Percentiles rank a stretch among this genome's conserved stretches.
Conservation (phyloP, 1,140 invertebrate genomes). For the Arion vulgaris region DNA sequence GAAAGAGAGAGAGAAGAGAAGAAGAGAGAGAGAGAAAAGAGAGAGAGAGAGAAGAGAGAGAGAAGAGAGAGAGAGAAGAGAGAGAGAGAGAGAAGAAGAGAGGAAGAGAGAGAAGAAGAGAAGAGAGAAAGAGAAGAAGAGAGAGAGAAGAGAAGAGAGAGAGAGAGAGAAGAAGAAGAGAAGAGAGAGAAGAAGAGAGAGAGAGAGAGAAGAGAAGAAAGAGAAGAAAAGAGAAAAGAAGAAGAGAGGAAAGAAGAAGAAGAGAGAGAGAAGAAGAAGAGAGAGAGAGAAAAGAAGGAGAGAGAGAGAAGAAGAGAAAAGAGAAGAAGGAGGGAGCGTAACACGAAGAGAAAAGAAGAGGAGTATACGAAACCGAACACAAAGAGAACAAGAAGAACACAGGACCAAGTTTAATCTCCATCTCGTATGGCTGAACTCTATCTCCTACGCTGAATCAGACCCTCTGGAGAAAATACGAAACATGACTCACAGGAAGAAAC, state of each 20-base stretch:
- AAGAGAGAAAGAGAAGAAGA: constrained; percentile 9
- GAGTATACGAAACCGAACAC: no score
- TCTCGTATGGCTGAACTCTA: no score
- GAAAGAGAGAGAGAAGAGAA: neutral
- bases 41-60: neutral
- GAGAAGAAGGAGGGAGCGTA: no score
- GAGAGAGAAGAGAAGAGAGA: neutral
- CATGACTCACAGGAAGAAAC: no score
- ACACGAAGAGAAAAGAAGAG: no score
- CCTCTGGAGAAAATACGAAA: no score
- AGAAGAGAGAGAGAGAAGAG: neutral
- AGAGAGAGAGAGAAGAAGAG: no score
- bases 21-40: neutral
- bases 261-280: neutral
- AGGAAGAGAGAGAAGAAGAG: no score
- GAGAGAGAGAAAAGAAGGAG: neutral
- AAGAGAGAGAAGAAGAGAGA: neutral
- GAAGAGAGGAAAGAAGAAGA: neutral
- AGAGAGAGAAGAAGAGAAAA: neutral
- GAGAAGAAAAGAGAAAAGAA: neutral
- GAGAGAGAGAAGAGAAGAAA: neutral
- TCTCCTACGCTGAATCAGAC: no score
- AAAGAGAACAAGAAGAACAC: no score
- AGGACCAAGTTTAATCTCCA: no score
- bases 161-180: neutral